phyloP scores from a whole-genome alignment of 92 coral and sea anemone species.

The Hydrozoanthus gracilis region DNA sequence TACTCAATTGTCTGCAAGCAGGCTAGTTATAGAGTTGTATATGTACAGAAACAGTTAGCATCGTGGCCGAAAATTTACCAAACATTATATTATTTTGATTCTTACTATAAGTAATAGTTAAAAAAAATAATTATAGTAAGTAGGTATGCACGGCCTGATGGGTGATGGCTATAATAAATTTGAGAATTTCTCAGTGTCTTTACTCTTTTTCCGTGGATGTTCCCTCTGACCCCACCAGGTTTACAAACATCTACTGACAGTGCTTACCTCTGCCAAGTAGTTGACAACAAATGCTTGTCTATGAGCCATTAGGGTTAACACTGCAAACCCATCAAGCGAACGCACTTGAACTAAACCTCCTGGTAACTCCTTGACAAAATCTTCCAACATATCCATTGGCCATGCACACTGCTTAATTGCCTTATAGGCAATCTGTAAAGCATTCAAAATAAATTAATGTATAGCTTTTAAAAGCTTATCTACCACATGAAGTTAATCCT shows the following conservation, averaged over 20 bases:
- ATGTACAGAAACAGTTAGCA: no score
- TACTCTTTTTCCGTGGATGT: background rate
- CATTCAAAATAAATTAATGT: background rate
- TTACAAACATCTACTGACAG: background rate
- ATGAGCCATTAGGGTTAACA: conserved; percentile 68
- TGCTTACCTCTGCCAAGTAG: conserved; percentile 66
- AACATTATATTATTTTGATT: no score
- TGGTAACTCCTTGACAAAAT: conserved; percentile 47
- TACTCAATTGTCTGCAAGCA: no score
- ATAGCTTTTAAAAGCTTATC: no score
- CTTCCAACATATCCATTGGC: conserved; percentile 60
- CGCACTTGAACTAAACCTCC: conserved; percentile 63
- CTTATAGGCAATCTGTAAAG: conserved; percentile 60
- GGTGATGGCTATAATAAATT: no score
- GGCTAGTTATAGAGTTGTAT: no score
- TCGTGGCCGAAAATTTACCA: no score
- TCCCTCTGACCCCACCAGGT: background rate
- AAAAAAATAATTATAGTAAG: no score
- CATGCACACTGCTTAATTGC: conserved; percentile 71
- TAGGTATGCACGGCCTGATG: no score
- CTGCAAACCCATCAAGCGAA: conserved; percentile 83
- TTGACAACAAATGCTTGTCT: conserved; percentile 61
- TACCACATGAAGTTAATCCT: no score
- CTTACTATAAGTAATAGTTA: no score
- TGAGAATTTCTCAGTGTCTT: no score